Conservation (phyloP, 2,888 invertebrate genomes). For the Catocala sponsa region DNA sequence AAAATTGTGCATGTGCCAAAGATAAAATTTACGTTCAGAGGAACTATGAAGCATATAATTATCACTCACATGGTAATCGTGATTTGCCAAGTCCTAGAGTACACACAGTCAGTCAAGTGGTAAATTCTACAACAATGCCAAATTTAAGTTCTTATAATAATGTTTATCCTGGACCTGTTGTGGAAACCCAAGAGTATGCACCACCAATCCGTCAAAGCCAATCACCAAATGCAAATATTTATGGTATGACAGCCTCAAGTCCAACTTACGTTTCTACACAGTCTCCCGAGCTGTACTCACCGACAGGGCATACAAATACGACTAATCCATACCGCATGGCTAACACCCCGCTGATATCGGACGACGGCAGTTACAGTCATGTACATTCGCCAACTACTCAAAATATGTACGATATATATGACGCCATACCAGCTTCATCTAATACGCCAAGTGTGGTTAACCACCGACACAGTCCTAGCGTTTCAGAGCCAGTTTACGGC, state of each 20-base stretch:
- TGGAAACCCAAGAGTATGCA: constrained; percentile 72
- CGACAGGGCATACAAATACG: constrained; percentile 83
- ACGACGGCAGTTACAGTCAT: constrained; percentile 83
- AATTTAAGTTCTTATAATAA: constrained; percentile 80
- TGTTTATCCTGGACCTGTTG: constrained; percentile 65
- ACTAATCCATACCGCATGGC: constrained; percentile 86
- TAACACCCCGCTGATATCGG: constrained; percentile 81
- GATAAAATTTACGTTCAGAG: constrained; percentile 80
- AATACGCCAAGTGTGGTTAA: constrained; percentile 77
- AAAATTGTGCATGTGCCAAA: constrained; percentile 74
- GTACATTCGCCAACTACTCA: constrained; percentile 80
- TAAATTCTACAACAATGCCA: constrained; percentile 84
- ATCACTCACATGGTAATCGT: constrained; percentile 75
- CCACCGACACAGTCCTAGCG: constrained; percentile 77
- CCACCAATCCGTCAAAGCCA: constrained; percentile 67
- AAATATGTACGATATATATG: constrained; percentile 84
- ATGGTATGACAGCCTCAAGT: constrained; percentile 73
- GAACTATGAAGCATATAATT: constrained; percentile 79
- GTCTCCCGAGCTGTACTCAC: constrained; percentile 83
- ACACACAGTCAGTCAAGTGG: constrained; percentile 82
- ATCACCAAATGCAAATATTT: constrained; percentile 76
- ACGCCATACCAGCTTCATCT: constrained; percentile 76
- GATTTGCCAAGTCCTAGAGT: constrained; percentile 76
- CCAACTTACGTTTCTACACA: constrained; percentile 82
- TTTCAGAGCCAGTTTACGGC: constrained; percentile 74